Base-by-base conservation (phyloP, 2,113 vertebrate genomes). In the Papio anubis region DNA sequence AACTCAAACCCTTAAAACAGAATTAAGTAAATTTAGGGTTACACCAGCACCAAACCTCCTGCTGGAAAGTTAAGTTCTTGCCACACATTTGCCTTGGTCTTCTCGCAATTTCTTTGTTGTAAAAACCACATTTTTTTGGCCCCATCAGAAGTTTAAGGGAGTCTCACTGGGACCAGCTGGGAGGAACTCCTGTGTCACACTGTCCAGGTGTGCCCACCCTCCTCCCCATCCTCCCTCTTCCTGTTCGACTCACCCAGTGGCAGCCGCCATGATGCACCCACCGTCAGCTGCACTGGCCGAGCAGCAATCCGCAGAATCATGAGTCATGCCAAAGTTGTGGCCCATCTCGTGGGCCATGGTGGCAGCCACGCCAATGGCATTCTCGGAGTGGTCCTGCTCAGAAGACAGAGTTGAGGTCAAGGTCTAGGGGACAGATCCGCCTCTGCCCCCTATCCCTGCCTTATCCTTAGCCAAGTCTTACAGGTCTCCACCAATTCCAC, bases 291-390 rank as follows among this genome's bases (percentile, higher is more conserved):
- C 98, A 6, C 96, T 98, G 9, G 99, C 99, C 0, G 97, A 98
- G 91, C 99, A 99, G 98, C 99, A 99, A 83, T 99, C 98, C 0
- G 96, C 66, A 48, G 98, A 98, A 89, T 99, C 99, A 0, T 99
- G 99, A 94, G 98, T 99, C 99, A 99, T 99, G 17, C 99, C 99
- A 57, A 99, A 99, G 96, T 99, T 99, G 99, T 99, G 99, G 48
- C 99, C 99, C 99, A 99, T 99, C 98, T 99, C 99, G 0, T 99
- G 99, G 45, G 99, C 99, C 98, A 99, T 99, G 30, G 99, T 99
- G 96, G 99, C 99, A 55, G 99, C 99, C 35, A 99, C 99, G 0
- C 99, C 99, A 10, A 99, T 99, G 57, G 99, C 99, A 84, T 98
- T 99, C 76, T 99, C 99, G 1, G 99, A 99, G 98, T 99, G 99